Evolutionary conservation across 2,113 vertebrate genomes (phyloP), one percentile per base, ranked within the genome.

Genomic region (Bufo gargarizans): DNA sequence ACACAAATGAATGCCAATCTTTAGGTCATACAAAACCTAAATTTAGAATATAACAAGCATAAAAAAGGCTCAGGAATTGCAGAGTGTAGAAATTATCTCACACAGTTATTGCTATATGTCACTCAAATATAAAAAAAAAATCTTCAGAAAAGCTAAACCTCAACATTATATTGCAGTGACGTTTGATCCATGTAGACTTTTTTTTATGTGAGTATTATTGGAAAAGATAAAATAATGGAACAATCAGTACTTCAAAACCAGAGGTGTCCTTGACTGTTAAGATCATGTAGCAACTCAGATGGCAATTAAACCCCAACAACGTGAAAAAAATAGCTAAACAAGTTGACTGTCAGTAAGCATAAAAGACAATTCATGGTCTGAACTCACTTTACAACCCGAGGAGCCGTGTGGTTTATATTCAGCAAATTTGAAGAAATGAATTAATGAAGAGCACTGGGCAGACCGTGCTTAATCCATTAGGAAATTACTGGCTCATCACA

Each of bases 381-480:
- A 78, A 78, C 8, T 77, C 71, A 87, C 45, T 79, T 87, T 80
- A 80, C 59, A 87, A 87, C 77, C 77, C 13, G 77, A 87, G 77
- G 77, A 87, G 56, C 77, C 71, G 86, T 77, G 45, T 69, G 77
- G 86, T 86, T 87, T 87, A 87, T 87, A 87, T 87, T 69, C 86
- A 87, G 86, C 86, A 87, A 87, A 80, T 77, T 87, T 71, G 81
- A 69, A 69, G 63, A 81, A 87, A 87, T 87, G 77, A 87, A 87
- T 87, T 87, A 87, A 87, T 87, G 77, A 87, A 80, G 61, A 87
- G 61, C 63, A 71, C 77, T 79, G 86, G 59, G 77, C 77, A 87
- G 61, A 71, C 13, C 33, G 61, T 45, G 50, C 86, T 80, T 80
- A 80, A 80, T 87, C 86, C 86, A 87, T 87, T 87, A 87, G 86